These are phyloP conservation scores for Archegozetes longisetosus DNA, from an alignment of 1,140 invertebrate genomes.

Conservation along the genomic window DNA sequence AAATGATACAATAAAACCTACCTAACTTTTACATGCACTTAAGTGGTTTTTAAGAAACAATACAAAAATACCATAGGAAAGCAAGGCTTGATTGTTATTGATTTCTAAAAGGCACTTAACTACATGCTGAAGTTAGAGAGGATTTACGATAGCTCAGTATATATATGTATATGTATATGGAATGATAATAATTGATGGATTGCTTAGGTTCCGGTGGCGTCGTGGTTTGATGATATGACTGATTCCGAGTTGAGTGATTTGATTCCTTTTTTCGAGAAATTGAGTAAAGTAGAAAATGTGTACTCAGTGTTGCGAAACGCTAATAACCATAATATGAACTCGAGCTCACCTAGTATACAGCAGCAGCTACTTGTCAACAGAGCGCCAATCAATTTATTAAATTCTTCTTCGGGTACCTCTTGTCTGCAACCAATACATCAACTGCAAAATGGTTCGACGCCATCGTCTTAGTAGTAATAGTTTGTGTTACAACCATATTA, in stretches of 20 bases:
- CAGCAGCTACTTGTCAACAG: not conserved
- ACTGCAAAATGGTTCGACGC: not conserved
- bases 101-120: no score
- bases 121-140: not conserved
- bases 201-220: slow-evolving; percentile 77
- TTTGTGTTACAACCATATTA: not conserved
- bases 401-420: not conserved
- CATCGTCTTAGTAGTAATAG: not conserved
- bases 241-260: slow-evolving; percentile 85
- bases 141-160: not conserved
- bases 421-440: not conserved
- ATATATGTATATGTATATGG: not conserved
- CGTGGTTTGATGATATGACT: slow-evolving; percentile 94
- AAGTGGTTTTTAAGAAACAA: no score
- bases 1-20: no score
- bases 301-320: slow-evolving; percentile 52
- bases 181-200: no score
- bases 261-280: slow-evolving; percentile 86
- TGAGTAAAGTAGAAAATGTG: slow-evolving; percentile 83
- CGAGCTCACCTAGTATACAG: not conserved
- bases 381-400: not conserved
- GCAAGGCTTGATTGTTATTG: no score
- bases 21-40: no score
- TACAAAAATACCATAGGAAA: no score
- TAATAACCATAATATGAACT: not conserved